Percentiles rank a stretch among this genome's conserved stretches.
Conservation (phyloP, 2,113 vertebrate genomes). For the Abramis brama region DNA sequence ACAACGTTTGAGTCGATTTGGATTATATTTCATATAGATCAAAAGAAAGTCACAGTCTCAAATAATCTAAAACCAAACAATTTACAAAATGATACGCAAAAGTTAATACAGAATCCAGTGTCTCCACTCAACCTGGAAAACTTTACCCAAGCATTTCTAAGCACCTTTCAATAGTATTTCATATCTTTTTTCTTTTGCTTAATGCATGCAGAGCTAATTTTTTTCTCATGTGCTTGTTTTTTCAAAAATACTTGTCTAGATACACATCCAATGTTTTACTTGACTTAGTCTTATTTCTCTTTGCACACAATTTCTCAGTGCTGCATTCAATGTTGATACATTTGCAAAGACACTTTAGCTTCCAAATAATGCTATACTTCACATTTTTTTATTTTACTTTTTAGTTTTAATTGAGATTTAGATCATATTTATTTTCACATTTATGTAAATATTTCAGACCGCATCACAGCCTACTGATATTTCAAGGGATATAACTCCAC, state of each 20-base stretch:
- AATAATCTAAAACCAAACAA: constrained; percentile 2
- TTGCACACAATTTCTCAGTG: constrained; percentile 13
- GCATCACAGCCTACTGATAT: constrained; percentile 36
- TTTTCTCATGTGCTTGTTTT: not conserved
- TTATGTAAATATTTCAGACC: constrained; percentile 27
- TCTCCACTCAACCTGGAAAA: constrained; percentile 32
- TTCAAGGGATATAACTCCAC: constrained; percentile 32
- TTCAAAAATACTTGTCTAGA: constrained; percentile 16
- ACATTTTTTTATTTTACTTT: not conserved
- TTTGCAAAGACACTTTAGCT: constrained; percentile 20
- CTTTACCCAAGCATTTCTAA: constrained; percentile 14
- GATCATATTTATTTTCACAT: constrained; percentile 35
- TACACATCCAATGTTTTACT: constrained; percentile 31
- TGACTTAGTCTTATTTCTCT: not conserved
- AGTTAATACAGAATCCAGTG: constrained; percentile 6
- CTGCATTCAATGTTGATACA: constrained; percentile 34
- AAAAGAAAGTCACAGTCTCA: constrained; percentile 32
- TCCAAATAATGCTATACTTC: constrained; percentile 27
- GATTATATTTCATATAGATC: constrained; percentile 12
- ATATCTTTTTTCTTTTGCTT: constrained; percentile 37
- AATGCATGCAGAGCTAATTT: constrained; percentile 34
- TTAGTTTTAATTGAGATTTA: constrained; percentile 21
- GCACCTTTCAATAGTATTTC: constrained; percentile 31
- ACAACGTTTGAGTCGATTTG: constrained; percentile 32
- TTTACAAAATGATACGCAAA: constrained; percentile 27